These are phyloP conservation scores for Calycopis cecrops DNA, from an alignment of 1,140 invertebrate genomes.

Conservation along the genomic window DNA sequence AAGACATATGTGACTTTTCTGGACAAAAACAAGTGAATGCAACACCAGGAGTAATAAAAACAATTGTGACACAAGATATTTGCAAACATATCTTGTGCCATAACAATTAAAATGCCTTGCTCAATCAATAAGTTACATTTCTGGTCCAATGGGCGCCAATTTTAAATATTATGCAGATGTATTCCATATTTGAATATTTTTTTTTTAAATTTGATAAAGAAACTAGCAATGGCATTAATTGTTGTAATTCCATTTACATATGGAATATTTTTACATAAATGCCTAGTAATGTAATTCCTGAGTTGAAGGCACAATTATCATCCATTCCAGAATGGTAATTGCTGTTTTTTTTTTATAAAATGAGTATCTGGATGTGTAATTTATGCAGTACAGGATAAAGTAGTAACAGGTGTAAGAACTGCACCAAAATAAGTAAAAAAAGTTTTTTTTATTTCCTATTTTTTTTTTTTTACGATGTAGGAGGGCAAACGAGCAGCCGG, in stretches of 20 bases:
- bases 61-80: background rate
- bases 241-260: background rate
- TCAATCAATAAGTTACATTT: too few relatives aligned
- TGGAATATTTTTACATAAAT: constrained; percentile 10
- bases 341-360: background rate
- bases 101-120: background rate
- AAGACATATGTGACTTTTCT: too few relatives aligned
- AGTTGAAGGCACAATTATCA: background rate
- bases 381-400: too few relatives aligned
- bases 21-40: too few relatives aligned
- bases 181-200: constrained; percentile 1
- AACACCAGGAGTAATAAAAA: too few relatives aligned
- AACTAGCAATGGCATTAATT: background rate
- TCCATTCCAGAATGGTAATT: background rate
- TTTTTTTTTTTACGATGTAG: too few relatives aligned
- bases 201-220: background rate
- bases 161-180: background rate
- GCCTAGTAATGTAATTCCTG: background rate
- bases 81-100: background rate
- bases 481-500: too few relatives aligned
- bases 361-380: background rate
- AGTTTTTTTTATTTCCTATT: background rate
- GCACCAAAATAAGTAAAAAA: background rate
- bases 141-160: background rate
- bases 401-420: background rate